A percentile compares a stretch with the other conserved stretches of the same genome.
Evolutionary conservation across 2,797 vertebrate genomes (phyloP).

Genomic region (Lutjanus campechanus): DNA sequence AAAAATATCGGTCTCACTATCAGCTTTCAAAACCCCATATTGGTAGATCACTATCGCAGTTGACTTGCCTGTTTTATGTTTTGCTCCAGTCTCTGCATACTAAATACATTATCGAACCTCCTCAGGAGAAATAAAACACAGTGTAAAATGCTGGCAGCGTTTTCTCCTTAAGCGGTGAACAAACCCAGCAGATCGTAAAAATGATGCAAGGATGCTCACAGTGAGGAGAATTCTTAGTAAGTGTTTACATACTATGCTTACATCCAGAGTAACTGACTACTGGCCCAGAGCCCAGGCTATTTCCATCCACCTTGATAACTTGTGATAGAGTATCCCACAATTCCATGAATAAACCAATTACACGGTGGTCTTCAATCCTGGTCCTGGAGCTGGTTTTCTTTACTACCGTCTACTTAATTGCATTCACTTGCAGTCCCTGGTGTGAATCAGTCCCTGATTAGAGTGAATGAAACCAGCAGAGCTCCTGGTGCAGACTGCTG

Average conservation of each 20-base stretch:
- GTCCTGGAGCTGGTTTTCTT: constrained; percentile 52
- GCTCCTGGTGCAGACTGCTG: constrained; percentile 29
- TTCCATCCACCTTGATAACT: constrained; percentile 70
- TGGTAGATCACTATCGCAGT: constrained; percentile 17
- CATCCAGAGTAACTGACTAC: constrained; percentile 35
- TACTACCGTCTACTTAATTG: constrained; percentile 58
- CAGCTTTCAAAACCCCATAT: constrained; percentile 15
- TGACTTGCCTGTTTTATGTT: constrained; percentile 66
- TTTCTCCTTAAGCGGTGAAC: constrained; percentile 60
- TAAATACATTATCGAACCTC: constrained; percentile 61
- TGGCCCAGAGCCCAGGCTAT: constrained; percentile 44
- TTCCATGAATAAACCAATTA: constrained; percentile 73
- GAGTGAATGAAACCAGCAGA: constrained; percentile 40
- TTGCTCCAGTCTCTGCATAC: constrained; percentile 59
- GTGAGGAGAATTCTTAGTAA: constrained; percentile 49
- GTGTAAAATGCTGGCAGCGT: constrained; percentile 61
- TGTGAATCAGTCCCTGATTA: constrained; percentile 66
- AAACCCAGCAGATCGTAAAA: constrained; percentile 68
- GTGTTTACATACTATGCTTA: constrained; percentile 50
- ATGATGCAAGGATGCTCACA: constrained; percentile 54
- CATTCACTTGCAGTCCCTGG: constrained; percentile 49
- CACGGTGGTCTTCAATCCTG: constrained; percentile 63
- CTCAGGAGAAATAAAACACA: constrained; percentile 64
- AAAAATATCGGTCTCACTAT: not conserved
- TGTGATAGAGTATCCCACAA: constrained; percentile 60